Evolutionary conservation across 1,140 invertebrate genomes (phyloP).

Genomic region (Drosophila punjabiensis): DNA sequence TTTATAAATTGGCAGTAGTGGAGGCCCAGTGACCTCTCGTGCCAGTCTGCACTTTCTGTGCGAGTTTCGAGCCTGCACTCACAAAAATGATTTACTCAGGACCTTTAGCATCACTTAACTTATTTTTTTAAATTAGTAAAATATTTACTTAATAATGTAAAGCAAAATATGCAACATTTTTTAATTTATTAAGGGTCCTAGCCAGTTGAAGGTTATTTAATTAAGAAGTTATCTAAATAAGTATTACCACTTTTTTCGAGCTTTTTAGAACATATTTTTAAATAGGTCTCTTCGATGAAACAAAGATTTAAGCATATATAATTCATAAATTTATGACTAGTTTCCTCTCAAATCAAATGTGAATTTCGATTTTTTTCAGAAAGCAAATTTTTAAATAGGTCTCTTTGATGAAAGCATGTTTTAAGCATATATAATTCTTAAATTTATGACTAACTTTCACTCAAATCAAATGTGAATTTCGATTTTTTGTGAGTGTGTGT

Average conservation of each 20-base stretch:
- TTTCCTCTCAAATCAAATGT: too few species aligned
- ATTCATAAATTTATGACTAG: too few species aligned
- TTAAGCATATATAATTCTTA: too few species aligned
- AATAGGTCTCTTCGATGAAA: too few species aligned
- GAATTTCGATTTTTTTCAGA: too few species aligned
- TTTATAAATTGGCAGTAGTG: slow-evolving; percentile 72
- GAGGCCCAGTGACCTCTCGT: slow-evolving; percentile 64
- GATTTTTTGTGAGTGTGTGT: slow-evolving; percentile 21
- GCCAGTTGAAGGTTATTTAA: too few species aligned
- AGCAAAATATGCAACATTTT: too few species aligned
- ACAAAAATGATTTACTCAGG: slow-evolving; percentile 1
- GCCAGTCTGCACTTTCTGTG: slow-evolving; percentile 46
- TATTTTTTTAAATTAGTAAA: neutral
- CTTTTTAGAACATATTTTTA: too few species aligned
- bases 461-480: neutral
- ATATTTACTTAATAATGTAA: neutral
- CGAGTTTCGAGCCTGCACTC: slow-evolving; percentile 6
- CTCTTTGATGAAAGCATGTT: neutral
- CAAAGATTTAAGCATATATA: too few species aligned
- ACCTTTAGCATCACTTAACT: neutral
- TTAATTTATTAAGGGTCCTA: neutral
- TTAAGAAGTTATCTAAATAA: neutral
- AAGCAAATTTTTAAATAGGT: neutral
- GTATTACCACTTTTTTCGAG: too few species aligned
- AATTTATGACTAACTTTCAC: neutral